Evolutionary conservation across 2,113 vertebrate species (phyloP), one percentile per base, ranked within the genome.

Genomic region (Romanogobio albipinnatus): DNA sequence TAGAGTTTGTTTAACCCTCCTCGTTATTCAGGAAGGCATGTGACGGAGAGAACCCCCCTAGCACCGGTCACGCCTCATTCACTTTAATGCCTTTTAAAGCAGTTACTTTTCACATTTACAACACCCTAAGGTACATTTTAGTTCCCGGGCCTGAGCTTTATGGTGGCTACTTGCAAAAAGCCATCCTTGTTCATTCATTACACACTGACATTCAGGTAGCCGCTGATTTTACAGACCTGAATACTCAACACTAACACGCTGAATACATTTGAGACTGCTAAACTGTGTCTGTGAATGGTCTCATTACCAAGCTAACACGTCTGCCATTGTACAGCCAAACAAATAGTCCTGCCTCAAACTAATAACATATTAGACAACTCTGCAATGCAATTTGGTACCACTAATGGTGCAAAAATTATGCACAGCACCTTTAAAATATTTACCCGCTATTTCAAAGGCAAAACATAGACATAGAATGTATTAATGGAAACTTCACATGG

Each of bases 1-100:
- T 83, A 62, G 6, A 90, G 89, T 95, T 94, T 95, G 87, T 84
- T 92, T 94, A 94, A 94, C 92, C 92, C 93, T 94, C 87, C 84
- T 86, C 86, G 87, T 91, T 93, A 93, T 93, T 95, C 93, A 91
- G 91, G 88, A 89, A 89, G 90, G 92, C 93, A 91, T 92, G 80
- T 89, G 92, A 92, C 87, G 91, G 92, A 90, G 91, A 87, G 71
- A 58, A 53, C 83, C 22, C 53, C 82, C 43, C 22, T 9, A 74
- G 59, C n/a, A 39, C 45, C 22, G 5, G 59, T 71, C 51, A 85
- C 1, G n/a, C 75, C n/a, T 56, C 80, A 26, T 82, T 58, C 29
- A 53, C 66, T 91, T 87, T 92, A 87, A 84, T 88, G 89, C 90
- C 88, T 91, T 93, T 91, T 91, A 77, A 92, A 90, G 84, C 90